Conservation (phyloP, 1,140 invertebrate species). For the Belonocnema kinseyi region DNA sequence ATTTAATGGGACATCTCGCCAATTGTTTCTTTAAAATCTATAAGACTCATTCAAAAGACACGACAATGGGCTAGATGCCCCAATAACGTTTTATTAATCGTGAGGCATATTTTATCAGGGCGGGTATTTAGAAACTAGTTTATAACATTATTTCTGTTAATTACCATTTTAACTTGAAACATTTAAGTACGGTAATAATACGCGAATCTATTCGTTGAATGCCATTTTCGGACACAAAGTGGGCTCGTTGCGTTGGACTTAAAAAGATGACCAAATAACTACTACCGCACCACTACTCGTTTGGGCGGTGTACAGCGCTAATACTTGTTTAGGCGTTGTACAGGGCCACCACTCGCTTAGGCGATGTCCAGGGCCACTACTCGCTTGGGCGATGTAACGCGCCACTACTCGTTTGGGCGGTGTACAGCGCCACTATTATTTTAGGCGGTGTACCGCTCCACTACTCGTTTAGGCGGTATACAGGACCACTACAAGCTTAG, state of each 20-base stretch:
- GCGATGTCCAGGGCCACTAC: no score
- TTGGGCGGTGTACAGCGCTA: no score
- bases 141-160: conserved; percentile 57
- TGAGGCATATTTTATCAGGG: conserved; percentile 54
- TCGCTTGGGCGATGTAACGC: no score
- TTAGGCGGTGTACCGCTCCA: no score
- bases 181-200: conserved; percentile 48
- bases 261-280: not conserved
- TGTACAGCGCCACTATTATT: no score
- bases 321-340: no score
- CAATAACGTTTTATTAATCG: conserved; percentile 54
- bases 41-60: conserved; percentile 50
- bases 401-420: no score
- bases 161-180: conserved; percentile 56
- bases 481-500: no score
- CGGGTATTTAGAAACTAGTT: conserved; percentile 60
- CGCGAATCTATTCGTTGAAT: conserved; percentile 56
- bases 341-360: no score
- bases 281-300: not conserved
- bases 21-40: conserved; percentile 52
- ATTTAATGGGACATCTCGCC: conserved; percentile 59
- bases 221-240: conserved; percentile 27
- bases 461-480: no score
- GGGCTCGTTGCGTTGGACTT: not conserved
- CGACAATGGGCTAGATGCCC: conserved; percentile 56